Percentiles rank a stretch among this genome's conserved stretches.
Conservation (phyloP, 2,888 invertebrate genomes). For the Aproaerema taeniolella region DNA sequence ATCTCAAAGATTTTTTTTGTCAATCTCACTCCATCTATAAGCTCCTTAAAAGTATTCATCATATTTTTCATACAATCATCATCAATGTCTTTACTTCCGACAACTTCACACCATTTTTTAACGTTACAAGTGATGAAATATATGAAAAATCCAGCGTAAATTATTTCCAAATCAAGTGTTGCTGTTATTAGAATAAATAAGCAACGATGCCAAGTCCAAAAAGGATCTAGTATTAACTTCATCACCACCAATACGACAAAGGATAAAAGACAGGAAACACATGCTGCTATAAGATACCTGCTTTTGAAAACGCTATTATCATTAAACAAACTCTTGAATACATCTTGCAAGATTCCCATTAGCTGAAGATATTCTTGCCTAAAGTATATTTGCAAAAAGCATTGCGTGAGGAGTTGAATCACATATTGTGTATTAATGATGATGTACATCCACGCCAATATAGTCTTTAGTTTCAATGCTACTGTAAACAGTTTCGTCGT, state of each 20-base stretch:
- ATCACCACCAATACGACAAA: neutral
- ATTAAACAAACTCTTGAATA: neutral
- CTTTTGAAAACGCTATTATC: neutral
- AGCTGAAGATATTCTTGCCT: neutral
- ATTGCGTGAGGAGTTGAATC: neutral
- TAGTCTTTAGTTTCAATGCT: neutral
- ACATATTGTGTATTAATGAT: neutral
- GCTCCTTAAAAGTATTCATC: neutral
- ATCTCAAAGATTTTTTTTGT: conserved; percentile 8
- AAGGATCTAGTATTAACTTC: neutral
- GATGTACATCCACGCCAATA: neutral
- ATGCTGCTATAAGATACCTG: neutral
- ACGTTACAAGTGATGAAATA: neutral
- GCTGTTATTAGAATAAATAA: neutral
- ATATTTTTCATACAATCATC: neutral
- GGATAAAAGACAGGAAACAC: neutral
- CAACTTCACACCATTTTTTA: neutral
- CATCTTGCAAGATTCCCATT: neutral
- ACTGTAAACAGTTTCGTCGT: neutral
- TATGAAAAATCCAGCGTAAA: neutral
- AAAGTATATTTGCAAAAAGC: neutral
- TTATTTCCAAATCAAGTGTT: neutral
- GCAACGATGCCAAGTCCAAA: neutral
- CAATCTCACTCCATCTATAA: neutral
- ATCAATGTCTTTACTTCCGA: neutral